Percentiles rank a stretch among this genome's conserved stretches.
These are phyloP conservation scores for Tupiocoris notatus DNA, from an alignment of 2,888 invertebrate genomes.

Conservation along the genomic window DNA sequence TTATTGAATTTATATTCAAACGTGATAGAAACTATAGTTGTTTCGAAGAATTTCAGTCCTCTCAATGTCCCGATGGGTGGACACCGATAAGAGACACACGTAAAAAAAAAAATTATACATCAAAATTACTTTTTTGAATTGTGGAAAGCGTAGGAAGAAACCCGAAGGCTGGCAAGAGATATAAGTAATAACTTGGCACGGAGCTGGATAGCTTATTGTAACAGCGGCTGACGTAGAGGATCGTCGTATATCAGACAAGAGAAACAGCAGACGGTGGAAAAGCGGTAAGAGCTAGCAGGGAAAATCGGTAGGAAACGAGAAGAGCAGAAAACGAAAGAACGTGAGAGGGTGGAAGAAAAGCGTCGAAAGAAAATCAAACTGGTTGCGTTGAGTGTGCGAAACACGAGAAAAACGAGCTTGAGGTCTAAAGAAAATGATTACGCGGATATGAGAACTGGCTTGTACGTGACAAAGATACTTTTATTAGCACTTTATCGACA, in stretches of 20 bases:
- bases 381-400: neutral
- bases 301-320: neutral
- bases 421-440: neutral
- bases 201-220: slow-evolving; percentile 23
- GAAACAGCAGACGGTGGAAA: neutral
- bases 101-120: too few relatives aligned
- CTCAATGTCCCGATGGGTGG: too few relatives aligned
- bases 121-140: neutral
- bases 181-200: neutral
- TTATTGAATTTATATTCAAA: too few relatives aligned
- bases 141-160: neutral
- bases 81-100: too few relatives aligned
- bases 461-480: neutral
- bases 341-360: neutral
- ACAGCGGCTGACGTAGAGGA: slow-evolving; percentile 19
- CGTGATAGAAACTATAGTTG: too few relatives aligned
- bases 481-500: too few relatives aligned
- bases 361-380: slow-evolving; percentile 10
- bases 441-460: neutral
- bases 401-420: neutral
- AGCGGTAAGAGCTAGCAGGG: neutral
- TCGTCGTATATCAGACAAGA: slow-evolving; percentile 17
- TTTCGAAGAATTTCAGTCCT: too few relatives aligned
- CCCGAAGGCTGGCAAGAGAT: neutral
- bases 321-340: neutral